These are phyloP conservation scores for Halocynthia roretzi DNA, from an alignment of 23 tunicate species.

Conservation along the genomic window DNA sequence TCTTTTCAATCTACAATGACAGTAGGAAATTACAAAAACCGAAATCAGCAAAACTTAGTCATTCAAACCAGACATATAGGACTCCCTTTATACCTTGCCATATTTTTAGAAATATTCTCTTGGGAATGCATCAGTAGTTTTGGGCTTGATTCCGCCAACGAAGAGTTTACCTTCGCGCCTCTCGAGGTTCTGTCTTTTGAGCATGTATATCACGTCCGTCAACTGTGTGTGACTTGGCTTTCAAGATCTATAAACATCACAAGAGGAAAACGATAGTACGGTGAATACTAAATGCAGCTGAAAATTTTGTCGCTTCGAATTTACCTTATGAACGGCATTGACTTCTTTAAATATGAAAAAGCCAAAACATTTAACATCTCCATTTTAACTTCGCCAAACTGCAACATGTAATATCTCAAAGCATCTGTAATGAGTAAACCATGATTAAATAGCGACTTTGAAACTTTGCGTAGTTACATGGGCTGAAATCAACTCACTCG, in stretches of 20 bases:
- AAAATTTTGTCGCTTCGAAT: not conserved
- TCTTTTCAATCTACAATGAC: slow-evolving; percentile 43
- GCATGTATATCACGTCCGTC: slow-evolving; percentile 94
- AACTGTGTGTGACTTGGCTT: slow-evolving; percentile 28
- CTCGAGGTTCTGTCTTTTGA: slow-evolving; percentile 65
- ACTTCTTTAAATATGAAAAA: slow-evolving; percentile 76
- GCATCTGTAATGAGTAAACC: slow-evolving; percentile 44
- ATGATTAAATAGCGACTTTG: not conserved
- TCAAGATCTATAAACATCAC: slow-evolving; percentile 29
- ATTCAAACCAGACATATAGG: no score
- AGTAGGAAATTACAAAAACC: no score
- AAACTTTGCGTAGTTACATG: no score
- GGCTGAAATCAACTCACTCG: slow-evolving; percentile 32
- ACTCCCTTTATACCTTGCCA: slow-evolving; percentile 50
- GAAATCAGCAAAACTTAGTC: no score
- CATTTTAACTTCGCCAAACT: slow-evolving; percentile 86
- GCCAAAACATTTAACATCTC: slow-evolving; percentile 99
- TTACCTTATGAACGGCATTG: slow-evolving; percentile 63
- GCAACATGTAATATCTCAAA: slow-evolving; percentile 47
- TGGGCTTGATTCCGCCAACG: slow-evolving; percentile 91
- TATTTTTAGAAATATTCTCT: slow-evolving; percentile 69
- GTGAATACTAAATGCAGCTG: not conserved
- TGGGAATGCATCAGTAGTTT: slow-evolving; percentile 67
- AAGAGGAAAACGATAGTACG: not conserved
- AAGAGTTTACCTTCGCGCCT: slow-evolving; percentile 90